These are phyloP conservation scores for Dipodomys ordii DNA, from an alignment of 2,113 vertebrate species.

Conservation along the genomic window DNA sequence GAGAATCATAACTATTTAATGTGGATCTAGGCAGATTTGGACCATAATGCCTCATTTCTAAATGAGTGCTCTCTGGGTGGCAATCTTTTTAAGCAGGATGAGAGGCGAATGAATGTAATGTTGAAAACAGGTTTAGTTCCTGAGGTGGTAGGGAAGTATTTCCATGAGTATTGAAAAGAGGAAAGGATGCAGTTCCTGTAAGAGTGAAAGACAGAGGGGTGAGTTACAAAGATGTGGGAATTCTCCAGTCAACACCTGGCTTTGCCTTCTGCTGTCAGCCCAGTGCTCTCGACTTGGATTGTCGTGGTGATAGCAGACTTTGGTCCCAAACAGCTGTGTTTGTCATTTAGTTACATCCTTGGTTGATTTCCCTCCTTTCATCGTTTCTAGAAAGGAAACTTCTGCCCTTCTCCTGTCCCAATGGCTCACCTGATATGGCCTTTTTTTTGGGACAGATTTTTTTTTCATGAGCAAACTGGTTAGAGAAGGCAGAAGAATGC, in stretches of 20 bases:
- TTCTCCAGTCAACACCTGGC: background rate
- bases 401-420: background rate
- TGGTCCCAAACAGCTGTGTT: conserved; percentile 36
- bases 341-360: background rate
- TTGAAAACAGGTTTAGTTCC: conserved; percentile 26
- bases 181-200: background rate
- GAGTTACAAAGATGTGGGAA: background rate
- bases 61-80: conserved; percentile 46
- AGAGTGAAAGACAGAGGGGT: background rate
- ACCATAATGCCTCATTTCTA: conserved; percentile 28
- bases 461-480: background rate
- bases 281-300: background rate
- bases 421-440: background rate
- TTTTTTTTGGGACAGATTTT: background rate
- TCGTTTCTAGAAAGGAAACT: background rate
- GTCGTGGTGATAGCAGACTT: background rate
- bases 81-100: conserved; percentile 17
- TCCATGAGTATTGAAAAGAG: background rate
- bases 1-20: background rate
- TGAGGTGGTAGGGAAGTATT: background rate
- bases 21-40: background rate
- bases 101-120: conserved; percentile 43
- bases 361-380: background rate
- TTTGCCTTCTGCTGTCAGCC: background rate
- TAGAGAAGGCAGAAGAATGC: background rate